Percentiles rank a stretch among this genome's conserved stretches.
Conservation (phyloP, 2,888 invertebrate species). For the Oscheius sp. region DNA sequence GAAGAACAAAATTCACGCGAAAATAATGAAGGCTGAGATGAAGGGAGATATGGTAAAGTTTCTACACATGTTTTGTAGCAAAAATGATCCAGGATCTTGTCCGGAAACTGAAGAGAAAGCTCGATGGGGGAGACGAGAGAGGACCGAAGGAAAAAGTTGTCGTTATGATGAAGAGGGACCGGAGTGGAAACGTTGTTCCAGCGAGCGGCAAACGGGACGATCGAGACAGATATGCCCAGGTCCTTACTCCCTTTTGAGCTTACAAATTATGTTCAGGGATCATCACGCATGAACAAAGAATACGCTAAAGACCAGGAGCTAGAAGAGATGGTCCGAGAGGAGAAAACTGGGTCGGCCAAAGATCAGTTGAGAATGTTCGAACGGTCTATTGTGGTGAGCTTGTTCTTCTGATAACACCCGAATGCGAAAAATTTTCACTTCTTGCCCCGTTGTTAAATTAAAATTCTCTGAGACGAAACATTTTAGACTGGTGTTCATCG, state of each 20-base stretch:
- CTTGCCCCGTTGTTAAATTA: background rate
- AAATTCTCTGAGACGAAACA: background rate
- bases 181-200: slow-evolving; percentile 57
- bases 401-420: slow-evolving; percentile 1
- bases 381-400: slow-evolving; percentile 59
- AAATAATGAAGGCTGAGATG: slow-evolving; percentile 92
- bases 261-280: slow-evolving; percentile 42
- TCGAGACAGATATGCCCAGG: slow-evolving; percentile 46
- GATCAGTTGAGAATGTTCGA: slow-evolving; percentile 85
- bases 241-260: slow-evolving; percentile 7
- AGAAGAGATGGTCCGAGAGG: slow-evolving; percentile 77
- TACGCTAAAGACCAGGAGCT: slow-evolving; percentile 60
- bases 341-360: slow-evolving; percentile 83
- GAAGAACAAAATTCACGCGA: slow-evolving; percentile 90
- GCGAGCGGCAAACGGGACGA: slow-evolving; percentile 49
- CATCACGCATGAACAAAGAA: slow-evolving; percentile 60
- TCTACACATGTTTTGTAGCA: background rate
- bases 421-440: background rate
- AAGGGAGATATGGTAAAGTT: slow-evolving; percentile 82
- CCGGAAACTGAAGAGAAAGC: slow-evolving; percentile 81
- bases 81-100: slow-evolving; percentile 78
- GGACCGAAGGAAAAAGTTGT: slow-evolving; percentile 45
- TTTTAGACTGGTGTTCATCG: too few relatives aligned
- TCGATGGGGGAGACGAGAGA: slow-evolving; percentile 79
- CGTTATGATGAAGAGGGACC: slow-evolving; percentile 53